Evolutionary conservation across 2,888 invertebrate genomes (phyloP).

Genomic region (Pristionchus maxplancki): DNA sequence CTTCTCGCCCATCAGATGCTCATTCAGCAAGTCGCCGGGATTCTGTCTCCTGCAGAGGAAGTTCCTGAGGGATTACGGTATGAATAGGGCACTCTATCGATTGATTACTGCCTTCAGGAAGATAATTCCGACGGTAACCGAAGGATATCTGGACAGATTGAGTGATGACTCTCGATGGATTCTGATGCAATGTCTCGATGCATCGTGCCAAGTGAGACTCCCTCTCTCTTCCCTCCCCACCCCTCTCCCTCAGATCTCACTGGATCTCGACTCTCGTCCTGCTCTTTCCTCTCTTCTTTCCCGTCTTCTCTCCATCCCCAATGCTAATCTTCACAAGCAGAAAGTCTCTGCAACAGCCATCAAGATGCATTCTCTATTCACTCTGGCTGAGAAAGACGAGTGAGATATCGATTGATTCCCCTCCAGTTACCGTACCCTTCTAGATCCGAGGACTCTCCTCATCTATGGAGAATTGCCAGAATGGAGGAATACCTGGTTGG

Average conservation of each 20-base stretch:
- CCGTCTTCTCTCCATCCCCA: conserved; percentile 35
- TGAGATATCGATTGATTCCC: not conserved
- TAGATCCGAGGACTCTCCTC: not conserved
- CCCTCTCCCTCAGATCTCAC: conserved; percentile 15
- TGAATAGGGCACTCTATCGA: not conserved
- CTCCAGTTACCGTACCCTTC: not conserved
- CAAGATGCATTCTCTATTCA: conserved; percentile 48
- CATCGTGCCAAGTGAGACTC: conserved; percentile 25
- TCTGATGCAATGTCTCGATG: conserved; percentile 42
- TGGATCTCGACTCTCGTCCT: conserved; percentile 47
- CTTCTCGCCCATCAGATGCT: conserved; percentile 62
- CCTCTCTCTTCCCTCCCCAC: not conserved
- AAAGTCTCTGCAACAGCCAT: conserved; percentile 19
- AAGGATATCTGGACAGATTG: conserved; percentile 35
- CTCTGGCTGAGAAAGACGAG: conserved; percentile 8
- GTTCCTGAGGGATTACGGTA: conserved; percentile 40
- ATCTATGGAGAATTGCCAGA: conserved; percentile 18
- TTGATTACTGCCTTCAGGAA: not conserved
- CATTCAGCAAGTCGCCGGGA: conserved; percentile 55
- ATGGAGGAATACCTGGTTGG: not conserved
- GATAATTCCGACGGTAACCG: conserved; percentile 14
- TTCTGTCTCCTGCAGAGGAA: not conserved
- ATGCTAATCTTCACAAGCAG: conserved; percentile 51
- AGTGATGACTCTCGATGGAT: conserved; percentile 31
- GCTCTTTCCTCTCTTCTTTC: conserved; percentile 42